These are phyloP conservation scores for Catharus bicknelli DNA, from an alignment of 2,113 vertebrate species.

Conservation along the genomic window DNA sequence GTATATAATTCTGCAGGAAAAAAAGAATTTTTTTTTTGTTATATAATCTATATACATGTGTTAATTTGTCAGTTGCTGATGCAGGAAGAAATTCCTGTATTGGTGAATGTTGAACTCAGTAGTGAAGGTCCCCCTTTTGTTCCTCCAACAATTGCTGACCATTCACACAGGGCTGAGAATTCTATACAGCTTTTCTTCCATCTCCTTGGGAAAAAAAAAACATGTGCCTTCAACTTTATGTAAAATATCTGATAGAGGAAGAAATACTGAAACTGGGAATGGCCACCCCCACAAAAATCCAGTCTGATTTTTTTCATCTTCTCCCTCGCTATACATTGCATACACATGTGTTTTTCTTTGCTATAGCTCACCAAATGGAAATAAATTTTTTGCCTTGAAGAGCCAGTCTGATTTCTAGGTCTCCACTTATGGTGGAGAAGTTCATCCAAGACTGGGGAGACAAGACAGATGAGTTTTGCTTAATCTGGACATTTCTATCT, in stretches of 20 bases:
- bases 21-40: background rate
- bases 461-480: background rate
- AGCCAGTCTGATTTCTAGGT: background rate
- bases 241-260: background rate
- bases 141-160: background rate
- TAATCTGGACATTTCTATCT: background rate
- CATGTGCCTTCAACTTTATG: background rate
- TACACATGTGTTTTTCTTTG: background rate
- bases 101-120: background rate
- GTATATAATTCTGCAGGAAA: background rate
- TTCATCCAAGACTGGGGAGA: background rate
- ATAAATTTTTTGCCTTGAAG: background rate
- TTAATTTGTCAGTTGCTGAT: background rate
- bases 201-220: background rate
- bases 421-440: background rate
- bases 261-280: background rate
- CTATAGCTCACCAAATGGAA: background rate
- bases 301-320: background rate
- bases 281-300: background rate
- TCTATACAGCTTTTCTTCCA: background rate
- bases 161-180: fast-evolving
- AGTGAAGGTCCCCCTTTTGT: background rate
- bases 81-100: background rate
- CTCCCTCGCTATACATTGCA: background rate
- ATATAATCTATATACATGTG: background rate